phyloP scores from a whole-genome alignment of 2,797 vertebrate genomes.

The Yasuhikotakia modesta region DNA sequence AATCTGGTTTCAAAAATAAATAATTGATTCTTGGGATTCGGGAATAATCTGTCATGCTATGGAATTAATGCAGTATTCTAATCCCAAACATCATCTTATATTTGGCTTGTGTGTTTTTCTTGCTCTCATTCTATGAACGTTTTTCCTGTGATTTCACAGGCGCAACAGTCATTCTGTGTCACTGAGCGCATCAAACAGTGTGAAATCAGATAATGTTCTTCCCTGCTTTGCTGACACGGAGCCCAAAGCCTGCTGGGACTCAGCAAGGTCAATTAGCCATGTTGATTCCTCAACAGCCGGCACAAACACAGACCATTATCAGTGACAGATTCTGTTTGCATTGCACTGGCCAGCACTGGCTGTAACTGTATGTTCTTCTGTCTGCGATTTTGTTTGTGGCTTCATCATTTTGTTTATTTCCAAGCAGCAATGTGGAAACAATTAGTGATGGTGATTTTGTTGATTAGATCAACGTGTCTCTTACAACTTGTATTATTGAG shows the following conservation, averaged over 20 bases:
- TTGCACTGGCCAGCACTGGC: slow-evolving; percentile 25
- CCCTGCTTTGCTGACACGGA: slow-evolving; percentile 44
- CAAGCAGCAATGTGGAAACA: slow-evolving; percentile 2
- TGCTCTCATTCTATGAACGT: slow-evolving; percentile 35
- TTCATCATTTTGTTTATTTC: not conserved
- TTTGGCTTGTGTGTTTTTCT: not conserved
- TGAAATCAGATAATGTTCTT: slow-evolving; percentile 58
- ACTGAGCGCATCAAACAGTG: slow-evolving; percentile 46
- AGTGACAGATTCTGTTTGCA: slow-evolving; percentile 55
- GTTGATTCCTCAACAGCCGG: slow-evolving; percentile 56
- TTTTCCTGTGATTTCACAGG: slow-evolving; percentile 46
- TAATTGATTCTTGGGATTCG: not conserved
- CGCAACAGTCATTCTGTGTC: slow-evolving; percentile 40
- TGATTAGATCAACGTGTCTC: not conserved
- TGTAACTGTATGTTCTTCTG: not conserved
- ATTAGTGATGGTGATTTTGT: not conserved
- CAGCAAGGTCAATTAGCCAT: slow-evolving; percentile 56
- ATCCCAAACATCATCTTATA: not conserved
- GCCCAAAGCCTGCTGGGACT: slow-evolving; percentile 45
- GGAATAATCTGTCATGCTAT: not conserved
- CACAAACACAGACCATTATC: slow-evolving; percentile 56
- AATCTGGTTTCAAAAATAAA: not conserved
- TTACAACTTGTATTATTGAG: not conserved
- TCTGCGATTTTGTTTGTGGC: slow-evolving; percentile 13
- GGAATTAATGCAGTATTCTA: not conserved